Evolutionary conservation across 2,888 invertebrate genomes (phyloP).

Genomic region (Gandaritis pyraliata): DNA sequence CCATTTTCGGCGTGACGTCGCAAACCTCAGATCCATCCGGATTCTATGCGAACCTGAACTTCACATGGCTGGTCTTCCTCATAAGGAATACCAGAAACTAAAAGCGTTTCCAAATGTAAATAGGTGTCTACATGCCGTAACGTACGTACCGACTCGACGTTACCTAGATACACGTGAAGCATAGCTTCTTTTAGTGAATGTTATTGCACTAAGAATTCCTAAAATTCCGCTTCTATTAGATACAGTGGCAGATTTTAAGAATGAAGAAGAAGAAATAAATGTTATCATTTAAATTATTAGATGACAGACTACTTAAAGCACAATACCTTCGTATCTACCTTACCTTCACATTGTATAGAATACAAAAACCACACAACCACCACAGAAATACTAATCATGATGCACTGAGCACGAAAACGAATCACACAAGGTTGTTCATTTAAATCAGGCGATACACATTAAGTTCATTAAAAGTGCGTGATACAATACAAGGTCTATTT

Average conservation of each 20-base stretch:
- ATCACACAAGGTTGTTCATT: neutral
- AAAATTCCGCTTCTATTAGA: too few species aligned
- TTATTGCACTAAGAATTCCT: too few species aligned
- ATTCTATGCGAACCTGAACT: slow-evolving; percentile 48
- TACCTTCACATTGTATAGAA: neutral
- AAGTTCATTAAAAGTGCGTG: neutral
- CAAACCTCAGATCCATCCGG: slow-evolving; percentile 52
- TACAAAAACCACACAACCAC: neutral
- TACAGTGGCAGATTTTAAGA: too few species aligned
- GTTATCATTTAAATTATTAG: too few species aligned
- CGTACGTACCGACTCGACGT: too few species aligned
- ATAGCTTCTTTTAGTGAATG: too few species aligned
- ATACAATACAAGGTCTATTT: slow-evolving; percentile 1
- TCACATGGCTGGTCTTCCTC: slow-evolving; percentile 33
- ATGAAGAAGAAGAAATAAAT: too few species aligned
- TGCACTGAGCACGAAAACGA: slow-evolving; percentile 2
- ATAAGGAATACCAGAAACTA: neutral
- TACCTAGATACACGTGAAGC: too few species aligned
- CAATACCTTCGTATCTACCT: neutral
- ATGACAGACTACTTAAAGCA: too few species aligned
- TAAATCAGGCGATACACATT: neutral
- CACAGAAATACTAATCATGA: neutral
- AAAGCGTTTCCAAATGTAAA: slow-evolving; percentile 2
- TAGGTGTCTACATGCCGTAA: neutral
- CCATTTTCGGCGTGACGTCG: slow-evolving; percentile 45